phyloP scores from a whole-genome alignment of 2,797 vertebrate species.

The Crenuchus spilurus region DNA sequence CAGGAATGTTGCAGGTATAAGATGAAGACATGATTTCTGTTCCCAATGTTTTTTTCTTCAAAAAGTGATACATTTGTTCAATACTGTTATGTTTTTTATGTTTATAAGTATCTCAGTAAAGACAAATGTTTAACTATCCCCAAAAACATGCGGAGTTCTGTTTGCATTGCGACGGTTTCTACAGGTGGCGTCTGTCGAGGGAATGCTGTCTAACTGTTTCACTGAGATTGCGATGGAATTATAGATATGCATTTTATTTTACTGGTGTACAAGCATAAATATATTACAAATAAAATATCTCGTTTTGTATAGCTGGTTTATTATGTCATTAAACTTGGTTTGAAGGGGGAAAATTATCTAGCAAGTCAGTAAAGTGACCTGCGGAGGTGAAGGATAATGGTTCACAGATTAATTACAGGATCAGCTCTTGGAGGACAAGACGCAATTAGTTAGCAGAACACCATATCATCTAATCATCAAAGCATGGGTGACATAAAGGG shows the following conservation, averaged over 20 bases:
- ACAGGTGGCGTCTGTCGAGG: constrained; percentile 86
- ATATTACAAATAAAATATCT: constrained; percentile 89
- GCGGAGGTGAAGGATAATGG: not conserved
- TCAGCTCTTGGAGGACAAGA: constrained; percentile 1
- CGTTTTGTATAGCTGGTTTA: constrained; percentile 75
- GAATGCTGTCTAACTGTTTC: constrained; percentile 86
- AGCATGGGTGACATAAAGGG: not conserved
- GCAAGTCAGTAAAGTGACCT: not conserved
- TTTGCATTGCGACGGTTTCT: constrained; percentile 82
- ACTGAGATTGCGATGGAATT: constrained; percentile 86
- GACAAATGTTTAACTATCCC: constrained; percentile 74
- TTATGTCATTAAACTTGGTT: constrained; percentile 12
- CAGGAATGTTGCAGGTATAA: constrained; percentile 74
- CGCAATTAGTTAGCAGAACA: not conserved
- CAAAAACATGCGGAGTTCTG: constrained; percentile 67
- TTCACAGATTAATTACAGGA: not conserved
- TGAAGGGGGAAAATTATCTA: not conserved
- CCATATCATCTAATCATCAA: not conserved
- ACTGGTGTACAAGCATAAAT: constrained; percentile 98
- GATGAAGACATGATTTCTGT: constrained; percentile 68
- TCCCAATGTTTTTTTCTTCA: constrained; percentile 73
- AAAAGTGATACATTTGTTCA: constrained; percentile 85
- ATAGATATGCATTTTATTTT: constrained; percentile 99
- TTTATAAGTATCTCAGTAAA: constrained; percentile 81
- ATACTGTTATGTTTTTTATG: constrained; percentile 83